Evolutionary conservation across 53 echinoderm and acorn worm species (phyloP).

Genomic region (Henricia sp.): DNA sequence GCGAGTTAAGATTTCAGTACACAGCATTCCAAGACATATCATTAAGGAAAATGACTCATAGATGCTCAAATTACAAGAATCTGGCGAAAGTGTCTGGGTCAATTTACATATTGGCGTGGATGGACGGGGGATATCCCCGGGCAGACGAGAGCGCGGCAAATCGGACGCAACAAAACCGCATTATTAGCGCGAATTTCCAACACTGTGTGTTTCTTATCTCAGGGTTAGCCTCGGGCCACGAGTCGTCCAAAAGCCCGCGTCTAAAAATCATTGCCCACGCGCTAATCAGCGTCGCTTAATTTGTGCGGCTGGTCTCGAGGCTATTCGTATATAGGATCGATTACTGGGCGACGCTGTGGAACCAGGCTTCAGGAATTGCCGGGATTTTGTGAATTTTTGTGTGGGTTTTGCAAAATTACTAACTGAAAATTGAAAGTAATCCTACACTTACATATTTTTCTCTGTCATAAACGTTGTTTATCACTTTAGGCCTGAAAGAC

Average conservation of each 20-base stretch:
- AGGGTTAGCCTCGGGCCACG: conserved; percentile 18
- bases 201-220: conserved; percentile 7
- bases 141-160: not conserved
- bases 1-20: no score
- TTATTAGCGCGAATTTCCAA: not conserved
- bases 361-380: not conserved
- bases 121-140: no score
- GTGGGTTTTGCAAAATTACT: no score
- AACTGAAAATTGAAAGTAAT: not conserved
- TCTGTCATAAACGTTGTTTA: not conserved
- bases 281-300: conserved; percentile 27
- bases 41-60: no score
- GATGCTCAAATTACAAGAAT: not conserved
- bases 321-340: conserved; percentile 7
- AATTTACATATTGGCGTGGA: no score
- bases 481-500: not conserved
- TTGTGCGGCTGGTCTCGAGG: conserved; percentile 39
- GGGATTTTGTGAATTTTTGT: not conserved
- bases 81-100: not conserved
- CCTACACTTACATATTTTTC: not conserved
- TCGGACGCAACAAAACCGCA: not conserved
- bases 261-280: conserved; percentile 26
- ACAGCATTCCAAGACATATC: no score
- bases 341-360: conserved; percentile 30
- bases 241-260: conserved; percentile 14